These are phyloP conservation scores for Papilio xuthus DNA, from an alignment of 1,140 invertebrate genomes.

Conservation along the genomic window DNA sequence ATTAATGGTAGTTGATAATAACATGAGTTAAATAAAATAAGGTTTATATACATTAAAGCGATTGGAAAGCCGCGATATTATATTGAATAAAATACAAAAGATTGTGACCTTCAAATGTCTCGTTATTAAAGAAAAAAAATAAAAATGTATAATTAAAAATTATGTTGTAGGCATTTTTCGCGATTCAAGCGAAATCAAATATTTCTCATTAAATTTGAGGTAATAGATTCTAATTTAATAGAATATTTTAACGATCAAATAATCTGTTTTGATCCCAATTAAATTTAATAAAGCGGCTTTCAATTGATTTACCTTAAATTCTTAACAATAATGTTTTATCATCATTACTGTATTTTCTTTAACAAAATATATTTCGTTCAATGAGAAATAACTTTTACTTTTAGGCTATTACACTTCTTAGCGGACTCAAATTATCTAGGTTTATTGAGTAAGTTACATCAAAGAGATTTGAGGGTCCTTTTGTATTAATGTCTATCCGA, in stretches of 20 bases:
- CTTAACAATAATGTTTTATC: no score
- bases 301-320: neutral
- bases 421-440: neutral
- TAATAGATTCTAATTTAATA: neutral
- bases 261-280: neutral
- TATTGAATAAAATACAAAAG: no score
- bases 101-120: neutral
- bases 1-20: neutral
- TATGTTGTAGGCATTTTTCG: neutral
- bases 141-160: neutral
- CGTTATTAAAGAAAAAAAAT: neutral
- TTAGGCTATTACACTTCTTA: neutral
- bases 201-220: neutral
- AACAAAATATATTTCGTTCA: neutral
- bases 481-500: constrained; percentile 4
- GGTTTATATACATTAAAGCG: neutral
- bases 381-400: neutral
- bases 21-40: neutral
- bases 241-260: constrained; percentile 14
- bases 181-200: neutral
- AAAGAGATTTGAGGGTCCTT: constrained; percentile 7
- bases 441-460: neutral
- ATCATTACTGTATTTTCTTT: neutral
- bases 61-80: no score
- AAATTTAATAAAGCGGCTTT: neutral